phyloP scores from a whole-genome alignment of 1,140 invertebrate genomes.

The Eriocheir sinensis region DNA sequence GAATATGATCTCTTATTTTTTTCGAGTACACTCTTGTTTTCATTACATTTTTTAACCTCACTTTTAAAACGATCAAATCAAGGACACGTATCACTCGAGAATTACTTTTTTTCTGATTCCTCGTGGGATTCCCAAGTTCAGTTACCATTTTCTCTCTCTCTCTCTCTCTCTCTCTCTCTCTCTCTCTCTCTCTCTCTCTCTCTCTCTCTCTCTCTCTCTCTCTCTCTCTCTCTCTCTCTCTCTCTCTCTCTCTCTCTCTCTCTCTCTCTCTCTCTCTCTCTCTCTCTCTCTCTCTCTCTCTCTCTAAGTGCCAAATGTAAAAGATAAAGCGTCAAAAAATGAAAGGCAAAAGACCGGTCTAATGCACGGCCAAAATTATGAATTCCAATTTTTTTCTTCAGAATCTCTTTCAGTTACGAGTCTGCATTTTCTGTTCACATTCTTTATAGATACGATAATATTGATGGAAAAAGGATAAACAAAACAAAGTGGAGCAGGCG shows the following conservation, averaged over 20 bases:
- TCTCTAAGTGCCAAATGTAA: not conserved
- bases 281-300: not conserved
- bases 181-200: not conserved
- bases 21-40: too few relatives aligned
- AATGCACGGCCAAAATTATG: not conserved
- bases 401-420: not conserved
- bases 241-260: constrained; percentile 27
- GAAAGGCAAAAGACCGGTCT: not conserved
- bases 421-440: not conserved
- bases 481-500: too few relatives aligned
- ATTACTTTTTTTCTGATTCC: too few relatives aligned
- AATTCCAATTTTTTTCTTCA: too few relatives aligned
- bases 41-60: too few relatives aligned
- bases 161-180: not conserved
- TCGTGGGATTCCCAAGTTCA: too few relatives aligned
- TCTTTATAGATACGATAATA: not conserved
- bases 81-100: too few relatives aligned
- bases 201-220: not conserved
- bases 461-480: too few relatives aligned
- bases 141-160: too few relatives aligned
- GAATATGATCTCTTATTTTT: too few relatives aligned
- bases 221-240: constrained; percentile 31
- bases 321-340: not conserved
- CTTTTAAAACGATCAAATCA: too few relatives aligned
- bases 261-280: not conserved